Evolutionary conservation across 2,888 invertebrate species (phyloP), one percentile per base, ranked within the genome.

Genomic region (Drosophila infuscata): DNA sequence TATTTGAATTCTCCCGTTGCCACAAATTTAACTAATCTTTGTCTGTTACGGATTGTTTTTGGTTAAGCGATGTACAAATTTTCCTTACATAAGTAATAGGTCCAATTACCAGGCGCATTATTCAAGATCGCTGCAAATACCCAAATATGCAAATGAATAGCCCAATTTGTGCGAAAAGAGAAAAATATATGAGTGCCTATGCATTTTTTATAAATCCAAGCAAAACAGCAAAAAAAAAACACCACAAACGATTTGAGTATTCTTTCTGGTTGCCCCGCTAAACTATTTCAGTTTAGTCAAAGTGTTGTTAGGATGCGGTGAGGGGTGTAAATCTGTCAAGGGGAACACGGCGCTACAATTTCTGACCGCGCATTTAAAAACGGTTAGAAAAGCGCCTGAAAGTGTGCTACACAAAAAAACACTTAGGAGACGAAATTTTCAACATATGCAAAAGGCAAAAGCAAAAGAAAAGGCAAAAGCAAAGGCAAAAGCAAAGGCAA

Each of bases 351-450:
- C 7, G 12, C 53, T 25, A 48, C 62, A 46, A 59, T 58, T 60
- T 67, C 67, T 73, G 75, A 59, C 60, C 54, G 58, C 15, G 57
- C 48, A 54, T 63, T 63, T 43, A 56, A 61, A 77, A 76, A 43
- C 11, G 48, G 33, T 62, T 35, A 66, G 63, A 48, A 74, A 29
- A 32, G 60, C 63, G 79, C 69, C 71, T 65, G 57, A 81, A 86
- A 83, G 79, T 76, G 64, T 72, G 82, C 80, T 81, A 87, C 86
- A 89, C 76, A 71, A 75, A 79, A 87, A 87, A 87, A 89, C 86
- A 87, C 86, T 87, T 87, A 84, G 79, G 77, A 74, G 79, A 68
- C 76, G 58, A 77, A 82, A 82, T 74, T 83, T 76, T 74, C 54
- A 75, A 78, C 80, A 88, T 74, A 78, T 59, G 80, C 78, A 63